phyloP scores from a whole-genome alignment of 2,797 vertebrate species.

The Lacerta bilineata region DNA sequence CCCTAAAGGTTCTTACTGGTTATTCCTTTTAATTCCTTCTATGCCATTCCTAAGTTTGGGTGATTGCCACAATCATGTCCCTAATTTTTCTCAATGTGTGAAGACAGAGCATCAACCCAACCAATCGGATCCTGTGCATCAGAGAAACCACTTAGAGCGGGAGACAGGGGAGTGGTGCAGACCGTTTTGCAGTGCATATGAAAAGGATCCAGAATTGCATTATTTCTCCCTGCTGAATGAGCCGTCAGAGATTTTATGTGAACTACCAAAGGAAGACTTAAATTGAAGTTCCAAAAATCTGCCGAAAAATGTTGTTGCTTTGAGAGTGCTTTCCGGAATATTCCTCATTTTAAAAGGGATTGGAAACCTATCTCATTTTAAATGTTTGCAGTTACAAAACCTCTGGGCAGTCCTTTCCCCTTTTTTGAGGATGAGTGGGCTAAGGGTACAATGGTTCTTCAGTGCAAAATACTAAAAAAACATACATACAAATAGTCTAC shows the following conservation, averaged over 20 bases:
- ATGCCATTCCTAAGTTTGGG: too few relatives aligned
- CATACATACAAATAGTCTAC: not conserved
- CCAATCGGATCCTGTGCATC: slow-evolving; percentile 23
- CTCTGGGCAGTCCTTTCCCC: not conserved
- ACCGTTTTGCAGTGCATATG: slow-evolving; percentile 42
- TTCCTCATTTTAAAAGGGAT: not conserved
- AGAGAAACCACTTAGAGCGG: slow-evolving; percentile 14
- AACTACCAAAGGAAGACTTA: not conserved
- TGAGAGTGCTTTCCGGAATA: not conserved
- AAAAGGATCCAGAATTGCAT: not conserved
- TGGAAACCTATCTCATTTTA: not conserved
- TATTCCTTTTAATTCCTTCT: too few relatives aligned
- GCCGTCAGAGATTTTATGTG: slow-evolving; percentile 13
- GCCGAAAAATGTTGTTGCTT: not conserved
- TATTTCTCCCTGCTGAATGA: slow-evolving; percentile 33
- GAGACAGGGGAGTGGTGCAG: slow-evolving; percentile 20
- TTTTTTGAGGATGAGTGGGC: not conserved
- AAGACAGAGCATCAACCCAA: slow-evolving; percentile 38
- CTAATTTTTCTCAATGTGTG: slow-evolving; percentile 28
- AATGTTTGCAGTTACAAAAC: not conserved
- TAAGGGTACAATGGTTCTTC: not conserved
- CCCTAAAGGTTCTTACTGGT: too few relatives aligned
- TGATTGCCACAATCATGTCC: not conserved
- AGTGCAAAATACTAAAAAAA: not conserved
- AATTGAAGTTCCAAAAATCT: slow-evolving; percentile 13